phyloP scores from a whole-genome alignment of 1,140 invertebrate species.

The Drosophila yakuba region DNA sequence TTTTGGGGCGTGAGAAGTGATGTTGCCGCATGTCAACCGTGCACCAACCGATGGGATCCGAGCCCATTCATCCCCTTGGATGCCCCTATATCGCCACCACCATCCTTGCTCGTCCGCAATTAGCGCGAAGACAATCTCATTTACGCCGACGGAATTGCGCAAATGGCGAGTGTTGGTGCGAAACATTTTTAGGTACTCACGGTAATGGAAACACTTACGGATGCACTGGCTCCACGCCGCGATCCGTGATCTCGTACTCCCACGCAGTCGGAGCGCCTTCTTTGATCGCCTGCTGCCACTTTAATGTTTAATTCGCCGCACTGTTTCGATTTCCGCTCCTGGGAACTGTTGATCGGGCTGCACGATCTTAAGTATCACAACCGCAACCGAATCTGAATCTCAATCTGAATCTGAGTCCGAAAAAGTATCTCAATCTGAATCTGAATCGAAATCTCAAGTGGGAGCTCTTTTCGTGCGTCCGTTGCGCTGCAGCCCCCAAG shows the following conservation, averaged over 20 bases:
- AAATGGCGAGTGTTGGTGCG: slow-evolving; percentile 56
- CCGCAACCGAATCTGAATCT: slow-evolving; percentile 13
- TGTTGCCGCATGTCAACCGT: slow-evolving; percentile 53
- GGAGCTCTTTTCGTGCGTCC: slow-evolving; percentile 51
- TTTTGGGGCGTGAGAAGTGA: slow-evolving; percentile 15
- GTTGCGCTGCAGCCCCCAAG: slow-evolving; percentile 70
- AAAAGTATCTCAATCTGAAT: slow-evolving; percentile 9
- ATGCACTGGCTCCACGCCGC: slow-evolving; percentile 36
- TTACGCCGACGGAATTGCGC: slow-evolving; percentile 75
- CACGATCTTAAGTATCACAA: not conserved
- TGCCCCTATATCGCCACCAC: slow-evolving; percentile 13
- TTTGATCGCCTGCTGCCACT: slow-evolving; percentile 41
- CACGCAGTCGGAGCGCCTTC: slow-evolving; percentile 32
- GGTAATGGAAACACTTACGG: slow-evolving; percentile 44
- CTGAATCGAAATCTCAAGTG: slow-evolving; percentile 16
- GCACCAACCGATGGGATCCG: slow-evolving; percentile 24
- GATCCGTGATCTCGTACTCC: slow-evolving; percentile 8
- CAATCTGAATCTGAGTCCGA: slow-evolving; percentile 6
- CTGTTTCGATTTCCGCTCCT: slow-evolving; percentile 41
- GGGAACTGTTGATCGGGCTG: slow-evolving; percentile 16
- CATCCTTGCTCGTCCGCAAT: slow-evolving; percentile 63
- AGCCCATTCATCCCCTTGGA: slow-evolving; percentile 1
- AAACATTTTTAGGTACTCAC: slow-evolving; percentile 57
- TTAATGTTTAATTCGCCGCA: slow-evolving; percentile 33
- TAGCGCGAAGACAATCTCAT: slow-evolving; percentile 80